Evolutionary conservation across 1,140 invertebrate species (phyloP), one percentile per base, ranked within the genome.

Genomic region (Akabosia matsudoensis): DNA sequence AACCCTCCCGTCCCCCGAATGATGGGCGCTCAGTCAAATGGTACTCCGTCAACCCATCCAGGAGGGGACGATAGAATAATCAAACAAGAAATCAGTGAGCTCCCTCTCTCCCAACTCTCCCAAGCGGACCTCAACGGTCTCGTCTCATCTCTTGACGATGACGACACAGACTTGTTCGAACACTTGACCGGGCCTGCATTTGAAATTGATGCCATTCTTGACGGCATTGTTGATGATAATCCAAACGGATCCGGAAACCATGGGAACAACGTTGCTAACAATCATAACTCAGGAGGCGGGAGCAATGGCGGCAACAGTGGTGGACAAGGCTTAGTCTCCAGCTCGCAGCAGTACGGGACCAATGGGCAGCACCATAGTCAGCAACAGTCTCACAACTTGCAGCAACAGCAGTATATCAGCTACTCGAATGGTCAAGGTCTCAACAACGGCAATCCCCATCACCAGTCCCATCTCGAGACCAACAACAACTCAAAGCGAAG

Each of bases 131-230:
- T 91, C 61, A 88, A 88, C 73, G 90, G 88, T 78, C 87, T 90
- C 76, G 86, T 86, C 33, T 82, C 83, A 54, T 81, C 77, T n/a
- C 80, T 84, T n/a, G 88, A 88, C 7, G 86, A 87, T 18, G 89
- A 90, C 79, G 88, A 90, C 18, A 90, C 91, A 74, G 90, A 91
- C 79, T 89, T 92, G 72, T 88, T 92, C 74, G 90, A 91, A 79
- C 90, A 91, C 80, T 84, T 92, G 14, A 89, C 87, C 1, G 90
- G 91, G 76, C 88, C 89, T 1, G 88, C 88, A 2, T 90, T 91
- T 82, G 86, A 87, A 79, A 80, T 88, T 33, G 86, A 87, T 34
- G 83, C 85, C 75, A 86, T 88, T 67, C 84, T 86, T 31, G 83
- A 84, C 61, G 87, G 85, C 73, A 85, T 87, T 77, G 85, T 78